Percentiles rank a stretch among this genome's conserved stretches.
Evolutionary conservation across 2,113 vertebrate species (phyloP).

Genomic region (Sinosuthora webbiana): DNA sequence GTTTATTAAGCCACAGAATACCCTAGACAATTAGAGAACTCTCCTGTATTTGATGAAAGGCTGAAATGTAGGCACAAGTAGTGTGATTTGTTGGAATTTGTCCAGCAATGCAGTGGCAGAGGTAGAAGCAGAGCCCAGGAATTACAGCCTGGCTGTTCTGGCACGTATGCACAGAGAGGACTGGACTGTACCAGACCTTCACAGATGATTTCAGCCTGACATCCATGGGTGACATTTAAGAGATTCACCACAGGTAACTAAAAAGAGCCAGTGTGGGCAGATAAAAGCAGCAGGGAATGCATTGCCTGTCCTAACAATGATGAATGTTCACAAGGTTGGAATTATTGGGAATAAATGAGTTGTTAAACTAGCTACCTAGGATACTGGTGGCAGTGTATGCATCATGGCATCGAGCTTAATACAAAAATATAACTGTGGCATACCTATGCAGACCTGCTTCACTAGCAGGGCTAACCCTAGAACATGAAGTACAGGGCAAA

Average conservation of each 20-base stretch:
- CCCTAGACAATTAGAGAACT: neutral
- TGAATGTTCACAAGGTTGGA: neutral
- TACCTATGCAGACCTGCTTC: neutral
- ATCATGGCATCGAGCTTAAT: neutral
- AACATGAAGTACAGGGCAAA: neutral
- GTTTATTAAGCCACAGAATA: neutral
- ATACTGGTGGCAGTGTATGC: neutral
- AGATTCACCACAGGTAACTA: neutral
- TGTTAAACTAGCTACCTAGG: neutral
- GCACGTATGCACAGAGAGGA: neutral
- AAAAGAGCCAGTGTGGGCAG: neutral
- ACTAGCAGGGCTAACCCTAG: neutral
- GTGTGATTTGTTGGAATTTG: neutral
- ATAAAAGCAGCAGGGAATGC: neutral
- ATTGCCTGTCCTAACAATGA: neutral
- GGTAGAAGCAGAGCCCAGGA: neutral
- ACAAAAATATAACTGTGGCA: neutral
- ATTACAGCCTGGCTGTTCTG: neutral
- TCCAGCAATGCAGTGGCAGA: neutral
- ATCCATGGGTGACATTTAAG: neutral
- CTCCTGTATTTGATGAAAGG: neutral
- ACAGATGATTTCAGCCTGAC: neutral
- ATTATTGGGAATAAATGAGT: neutral
- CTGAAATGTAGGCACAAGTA: neutral
- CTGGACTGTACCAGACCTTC: neutral